phyloP scores from a whole-genome alignment of 2,113 vertebrate genomes.

The Leiothrix lutea region DNA sequence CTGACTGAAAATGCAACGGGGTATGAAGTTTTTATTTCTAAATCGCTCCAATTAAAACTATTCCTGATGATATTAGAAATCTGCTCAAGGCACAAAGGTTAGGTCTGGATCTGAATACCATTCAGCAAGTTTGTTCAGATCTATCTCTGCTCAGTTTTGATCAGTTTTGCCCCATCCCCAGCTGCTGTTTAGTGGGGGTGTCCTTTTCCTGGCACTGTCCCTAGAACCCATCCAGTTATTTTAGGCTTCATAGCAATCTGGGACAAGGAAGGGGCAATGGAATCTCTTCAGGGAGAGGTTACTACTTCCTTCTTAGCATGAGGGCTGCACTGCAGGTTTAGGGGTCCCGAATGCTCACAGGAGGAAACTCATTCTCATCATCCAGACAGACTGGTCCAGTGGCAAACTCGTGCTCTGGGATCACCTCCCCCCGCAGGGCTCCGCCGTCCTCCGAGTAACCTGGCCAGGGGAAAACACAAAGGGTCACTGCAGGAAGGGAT shows the following conservation, averaged over 20 bases:
- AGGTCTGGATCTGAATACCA: neutral
- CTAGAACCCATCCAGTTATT: neutral
- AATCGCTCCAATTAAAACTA: neutral
- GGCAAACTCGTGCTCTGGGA: slow-evolving; percentile 93
- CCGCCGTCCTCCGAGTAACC: slow-evolving; percentile 93
- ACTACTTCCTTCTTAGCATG: slow-evolving; percentile 17
- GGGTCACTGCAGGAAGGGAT: neutral
- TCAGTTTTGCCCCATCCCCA: neutral
- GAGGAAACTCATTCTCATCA: slow-evolving; percentile 92
- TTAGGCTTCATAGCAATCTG: neutral
- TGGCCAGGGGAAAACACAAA: slow-evolving; percentile 15
- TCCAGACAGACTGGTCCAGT: slow-evolving; percentile 89
- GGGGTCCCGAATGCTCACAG: slow-evolving; percentile 86
- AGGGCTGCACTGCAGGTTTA: slow-evolving; percentile 63
- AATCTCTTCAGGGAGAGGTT: slow-evolving; percentile 10
- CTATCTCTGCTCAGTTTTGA: neutral
- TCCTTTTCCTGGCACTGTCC: slow-evolving; percentile 28
- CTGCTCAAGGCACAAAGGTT: slow-evolving; percentile 17
- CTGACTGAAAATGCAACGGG: neutral
- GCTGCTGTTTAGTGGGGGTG: neutral
- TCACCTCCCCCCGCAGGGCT: slow-evolving; percentile 87
- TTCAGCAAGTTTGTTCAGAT: neutral
- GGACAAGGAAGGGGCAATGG: neutral
- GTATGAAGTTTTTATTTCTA: slow-evolving; percentile 9
- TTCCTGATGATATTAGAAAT: neutral